These are phyloP conservation scores for Spodoptera littoralis DNA, from an alignment of 2,888 invertebrate genomes.

Conservation along the genomic window DNA sequence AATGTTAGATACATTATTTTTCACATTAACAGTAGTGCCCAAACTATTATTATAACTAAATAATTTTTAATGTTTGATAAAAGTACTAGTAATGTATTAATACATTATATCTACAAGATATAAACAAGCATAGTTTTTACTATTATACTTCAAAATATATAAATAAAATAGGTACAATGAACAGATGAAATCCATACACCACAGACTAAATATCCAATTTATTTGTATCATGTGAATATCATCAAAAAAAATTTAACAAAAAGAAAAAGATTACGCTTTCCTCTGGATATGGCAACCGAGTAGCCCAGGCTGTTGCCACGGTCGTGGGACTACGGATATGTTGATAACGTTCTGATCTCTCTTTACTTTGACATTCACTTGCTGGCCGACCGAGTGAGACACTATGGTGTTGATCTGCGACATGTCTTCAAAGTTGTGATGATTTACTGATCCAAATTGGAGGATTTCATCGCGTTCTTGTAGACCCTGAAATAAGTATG, in stretches of 20 bases:
- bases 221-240: not conserved
- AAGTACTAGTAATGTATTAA: too few relatives aligned
- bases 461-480: constrained; percentile 91
- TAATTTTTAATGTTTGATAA: too few relatives aligned
- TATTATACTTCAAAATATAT: constrained; percentile 2
- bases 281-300: constrained; percentile 88
- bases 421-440: constrained; percentile 91
- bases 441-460: constrained; percentile 93
- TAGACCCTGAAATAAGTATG: constrained; percentile 89
- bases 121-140: too few relatives aligned
- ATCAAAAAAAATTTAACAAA: not conserved
- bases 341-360: constrained; percentile 83
- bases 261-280: constrained; percentile 21
- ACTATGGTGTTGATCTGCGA: constrained; percentile 92
- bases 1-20: too few relatives aligned
- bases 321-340: constrained; percentile 91
- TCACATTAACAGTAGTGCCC: too few relatives aligned
- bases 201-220: too few relatives aligned
- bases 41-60: too few relatives aligned
- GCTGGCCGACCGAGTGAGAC: constrained; percentile 89
- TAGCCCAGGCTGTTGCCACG: constrained; percentile 94
- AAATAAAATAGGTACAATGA: not conserved
- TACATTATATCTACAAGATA: too few relatives aligned
- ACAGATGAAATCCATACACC: not conserved
- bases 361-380: constrained; percentile 85